Percentiles rank a stretch among this genome's conserved stretches.
phyloP scores from a whole-genome alignment of 2,113 vertebrate genomes.

The Pavo muticus region DNA sequence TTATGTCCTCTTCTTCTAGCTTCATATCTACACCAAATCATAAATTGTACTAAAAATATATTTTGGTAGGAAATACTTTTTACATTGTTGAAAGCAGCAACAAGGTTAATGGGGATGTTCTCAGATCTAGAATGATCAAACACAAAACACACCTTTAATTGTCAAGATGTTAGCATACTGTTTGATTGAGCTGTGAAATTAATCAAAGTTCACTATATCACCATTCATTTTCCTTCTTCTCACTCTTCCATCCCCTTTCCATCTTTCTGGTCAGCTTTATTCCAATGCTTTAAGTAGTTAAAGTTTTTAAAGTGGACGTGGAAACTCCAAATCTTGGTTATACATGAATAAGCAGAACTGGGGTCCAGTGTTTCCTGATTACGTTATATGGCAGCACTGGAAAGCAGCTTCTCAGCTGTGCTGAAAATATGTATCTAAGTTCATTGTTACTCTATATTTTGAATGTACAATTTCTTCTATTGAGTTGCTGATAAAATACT shows the following conservation, averaged over 20 bases:
- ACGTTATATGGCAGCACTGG: neutral
- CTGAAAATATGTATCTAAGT: neutral
- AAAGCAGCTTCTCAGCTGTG: neutral
- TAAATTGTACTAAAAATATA: neutral
- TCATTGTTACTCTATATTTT: neutral
- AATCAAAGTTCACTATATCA: neutral
- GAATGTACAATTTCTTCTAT: neutral
- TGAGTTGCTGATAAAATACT: neutral
- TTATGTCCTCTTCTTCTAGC: neutral
- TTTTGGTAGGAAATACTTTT: neutral
- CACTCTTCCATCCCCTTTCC: neutral
- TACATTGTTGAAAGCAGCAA: neutral
- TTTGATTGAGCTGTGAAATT: neutral
- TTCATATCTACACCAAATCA: neutral
- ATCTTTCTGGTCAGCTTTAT: neutral
- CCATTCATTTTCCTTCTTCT: neutral
- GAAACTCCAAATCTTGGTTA: neutral
- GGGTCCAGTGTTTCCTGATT: neutral
- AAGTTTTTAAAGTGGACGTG: neutral
- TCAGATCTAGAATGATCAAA: neutral
- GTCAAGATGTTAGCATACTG: neutral
- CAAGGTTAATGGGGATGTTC: fast-evolving
- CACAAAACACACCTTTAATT: neutral
- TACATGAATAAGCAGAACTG: neutral
- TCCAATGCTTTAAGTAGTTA: neutral